Evolutionary conservation across 2,888 invertebrate species (phyloP).

Genomic region (Stenchaetothrips biformis): DNA sequence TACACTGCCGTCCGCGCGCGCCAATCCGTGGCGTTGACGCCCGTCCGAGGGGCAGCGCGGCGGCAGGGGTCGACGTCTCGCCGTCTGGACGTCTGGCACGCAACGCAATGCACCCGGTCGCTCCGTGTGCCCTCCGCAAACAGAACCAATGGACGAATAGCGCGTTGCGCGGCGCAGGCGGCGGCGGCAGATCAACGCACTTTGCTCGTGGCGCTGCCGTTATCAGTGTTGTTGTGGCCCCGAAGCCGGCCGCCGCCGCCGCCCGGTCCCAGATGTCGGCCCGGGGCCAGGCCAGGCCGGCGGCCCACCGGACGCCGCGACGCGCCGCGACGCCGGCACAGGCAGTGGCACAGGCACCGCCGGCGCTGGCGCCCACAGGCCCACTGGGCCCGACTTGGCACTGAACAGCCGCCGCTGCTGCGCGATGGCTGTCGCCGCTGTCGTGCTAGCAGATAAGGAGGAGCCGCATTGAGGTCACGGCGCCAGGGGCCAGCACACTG

Average conservation of each 20-base stretch:
- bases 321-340: too few species aligned
- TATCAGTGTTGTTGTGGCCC: neutral
- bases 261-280: neutral
- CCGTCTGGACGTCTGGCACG: neutral
- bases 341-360: too few species aligned
- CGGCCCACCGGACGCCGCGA: too few species aligned
- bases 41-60: neutral
- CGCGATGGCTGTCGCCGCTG: too few species aligned
- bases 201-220: neutral
- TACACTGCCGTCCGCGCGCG: too few species aligned
- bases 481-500: neutral
- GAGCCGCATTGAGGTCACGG: neutral
- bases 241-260: neutral
- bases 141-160: neutral
- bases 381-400: neutral
- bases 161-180: neutral
- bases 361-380: neutral
- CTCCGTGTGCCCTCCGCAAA: slow-evolving; percentile 13
- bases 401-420: neutral
- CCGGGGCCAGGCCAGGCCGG: too few species aligned
- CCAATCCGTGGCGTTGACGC: too few species aligned
- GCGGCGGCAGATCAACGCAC: neutral
- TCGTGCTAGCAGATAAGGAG: neutral
- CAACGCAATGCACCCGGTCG: neutral
- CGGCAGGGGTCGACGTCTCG: neutral